Percentiles rank a stretch among this genome's conserved stretches.
These are phyloP conservation scores for Tragelaphus scriptus DNA, from an alignment of 2,113 vertebrate species.

Conservation along the genomic window DNA sequence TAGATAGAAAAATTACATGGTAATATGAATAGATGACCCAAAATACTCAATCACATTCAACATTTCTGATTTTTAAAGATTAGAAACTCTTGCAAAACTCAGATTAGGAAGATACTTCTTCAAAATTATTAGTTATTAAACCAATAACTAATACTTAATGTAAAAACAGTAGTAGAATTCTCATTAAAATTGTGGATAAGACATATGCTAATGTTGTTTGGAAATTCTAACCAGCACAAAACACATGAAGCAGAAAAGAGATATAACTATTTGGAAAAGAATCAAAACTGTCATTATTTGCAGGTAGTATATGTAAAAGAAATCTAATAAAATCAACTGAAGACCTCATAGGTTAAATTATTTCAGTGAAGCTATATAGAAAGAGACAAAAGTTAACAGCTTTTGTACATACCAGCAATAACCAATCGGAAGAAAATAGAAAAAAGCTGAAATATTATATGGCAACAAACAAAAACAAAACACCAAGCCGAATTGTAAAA, in stretches of 20 bases:
- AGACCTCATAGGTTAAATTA: background rate
- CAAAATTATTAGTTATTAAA: background rate
- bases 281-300: background rate
- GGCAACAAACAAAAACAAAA: background rate
- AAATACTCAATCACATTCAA: background rate
- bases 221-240: background rate
- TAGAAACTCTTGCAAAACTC: background rate
- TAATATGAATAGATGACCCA: background rate
- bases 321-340: background rate
- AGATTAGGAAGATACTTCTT: background rate
- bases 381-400: background rate
- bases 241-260: slow-evolving; percentile 4
- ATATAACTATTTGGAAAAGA: background rate
- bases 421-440: background rate
- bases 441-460: background rate
- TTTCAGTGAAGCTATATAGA: background rate
- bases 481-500: background rate
- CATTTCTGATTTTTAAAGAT: slow-evolving; percentile 1
- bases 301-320: background rate
- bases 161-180: background rate
- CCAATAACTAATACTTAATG: background rate
- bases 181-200: background rate
- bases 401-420: background rate
- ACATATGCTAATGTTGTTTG: background rate
- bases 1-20: background rate